These are phyloP conservation scores for Graphium colonna DNA, from an alignment of 2,888 invertebrate species.

Conservation along the genomic window DNA sequence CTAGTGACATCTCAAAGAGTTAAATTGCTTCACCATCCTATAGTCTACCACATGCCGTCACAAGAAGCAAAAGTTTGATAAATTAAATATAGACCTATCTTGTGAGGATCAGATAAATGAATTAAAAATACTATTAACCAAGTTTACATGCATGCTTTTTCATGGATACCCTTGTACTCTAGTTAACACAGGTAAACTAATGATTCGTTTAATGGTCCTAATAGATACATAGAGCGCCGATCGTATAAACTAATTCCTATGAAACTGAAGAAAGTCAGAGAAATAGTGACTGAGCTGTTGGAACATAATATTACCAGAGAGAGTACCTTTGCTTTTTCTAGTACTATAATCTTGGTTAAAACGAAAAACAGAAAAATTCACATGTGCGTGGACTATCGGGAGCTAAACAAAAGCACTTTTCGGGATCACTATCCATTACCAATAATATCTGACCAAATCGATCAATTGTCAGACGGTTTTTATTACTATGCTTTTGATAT, in stretches of 20 bases:
- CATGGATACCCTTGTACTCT: not conserved
- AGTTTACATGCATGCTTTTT: conserved; percentile 20
- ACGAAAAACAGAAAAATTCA: not conserved
- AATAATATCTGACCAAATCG: conserved; percentile 33
- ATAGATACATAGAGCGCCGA: not conserved
- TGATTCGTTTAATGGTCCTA: not conserved
- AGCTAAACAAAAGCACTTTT: conserved; percentile 30
- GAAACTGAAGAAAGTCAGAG: not conserved
- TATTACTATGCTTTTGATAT: conserved; percentile 31
- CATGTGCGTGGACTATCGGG: conserved; percentile 28
- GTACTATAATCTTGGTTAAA: not conserved
- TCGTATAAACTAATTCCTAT: not conserved
- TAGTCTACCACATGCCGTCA: conserved; percentile 22
- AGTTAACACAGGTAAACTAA: conserved; percentile 25
- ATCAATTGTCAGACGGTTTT: conserved; percentile 26
- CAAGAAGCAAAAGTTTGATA: conserved; percentile 25
- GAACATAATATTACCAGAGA: not conserved
- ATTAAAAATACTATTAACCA: conserved; percentile 23
- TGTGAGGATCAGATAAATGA: conserved; percentile 23
- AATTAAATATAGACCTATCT: conserved; percentile 29
- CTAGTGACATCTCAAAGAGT: conserved; percentile 24
- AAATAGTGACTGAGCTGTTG: not conserved
- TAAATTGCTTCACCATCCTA: conserved; percentile 24
- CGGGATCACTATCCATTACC: conserved; percentile 33
- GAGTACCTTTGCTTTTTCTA: not conserved